Conservation (phyloP, 2,113 vertebrate species). For the Pangasianodon gigas region DNA sequence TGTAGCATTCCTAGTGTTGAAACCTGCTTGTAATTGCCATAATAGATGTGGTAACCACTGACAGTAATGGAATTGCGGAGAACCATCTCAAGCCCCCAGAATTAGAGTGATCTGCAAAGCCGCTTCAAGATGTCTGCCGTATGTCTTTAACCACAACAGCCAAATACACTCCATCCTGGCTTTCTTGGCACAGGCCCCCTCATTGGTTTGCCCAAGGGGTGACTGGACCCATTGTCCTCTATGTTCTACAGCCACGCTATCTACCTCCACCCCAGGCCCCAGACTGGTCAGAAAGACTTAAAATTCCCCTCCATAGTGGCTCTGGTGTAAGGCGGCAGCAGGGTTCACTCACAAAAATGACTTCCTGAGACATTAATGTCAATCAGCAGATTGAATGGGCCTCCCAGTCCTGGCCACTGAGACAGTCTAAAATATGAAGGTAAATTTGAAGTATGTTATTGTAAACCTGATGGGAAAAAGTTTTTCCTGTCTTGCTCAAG, state of each 20-base stretch:
- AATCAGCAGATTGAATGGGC: constrained; percentile 71
- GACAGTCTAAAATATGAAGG: constrained; percentile 63
- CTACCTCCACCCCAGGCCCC: constrained; percentile 1
- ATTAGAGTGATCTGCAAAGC: constrained; percentile 69
- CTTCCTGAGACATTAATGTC: constrained; percentile 81
- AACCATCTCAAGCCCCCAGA: constrained; percentile 69
- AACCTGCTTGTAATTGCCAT: constrained; percentile 74
- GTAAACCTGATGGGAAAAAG: constrained; percentile 33
- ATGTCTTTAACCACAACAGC: constrained; percentile 42
- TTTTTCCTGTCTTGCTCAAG: constrained; percentile 19
- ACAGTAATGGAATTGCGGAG: constrained; percentile 74
- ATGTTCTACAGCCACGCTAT: constrained; percentile 28
- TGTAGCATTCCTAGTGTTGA: constrained; percentile 73
- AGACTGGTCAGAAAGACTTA: constrained; percentile 67
- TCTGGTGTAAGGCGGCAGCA: constrained; percentile 63
- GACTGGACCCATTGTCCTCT: constrained; percentile 49
- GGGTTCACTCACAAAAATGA: constrained; percentile 75
- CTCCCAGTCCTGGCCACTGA: constrained; percentile 60
- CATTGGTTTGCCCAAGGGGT: constrained; percentile 31
- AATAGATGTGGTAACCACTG: constrained; percentile 74
- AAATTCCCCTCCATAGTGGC: constrained; percentile 73
- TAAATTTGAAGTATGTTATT: constrained; percentile 47
- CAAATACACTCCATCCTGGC: constrained; percentile 7
- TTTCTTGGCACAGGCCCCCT: neutral
- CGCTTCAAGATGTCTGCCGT: constrained; percentile 68